Base-by-base conservation (phyloP, 92 coral and sea anemone genomes). In the Zoanthus solanderi region DNA sequence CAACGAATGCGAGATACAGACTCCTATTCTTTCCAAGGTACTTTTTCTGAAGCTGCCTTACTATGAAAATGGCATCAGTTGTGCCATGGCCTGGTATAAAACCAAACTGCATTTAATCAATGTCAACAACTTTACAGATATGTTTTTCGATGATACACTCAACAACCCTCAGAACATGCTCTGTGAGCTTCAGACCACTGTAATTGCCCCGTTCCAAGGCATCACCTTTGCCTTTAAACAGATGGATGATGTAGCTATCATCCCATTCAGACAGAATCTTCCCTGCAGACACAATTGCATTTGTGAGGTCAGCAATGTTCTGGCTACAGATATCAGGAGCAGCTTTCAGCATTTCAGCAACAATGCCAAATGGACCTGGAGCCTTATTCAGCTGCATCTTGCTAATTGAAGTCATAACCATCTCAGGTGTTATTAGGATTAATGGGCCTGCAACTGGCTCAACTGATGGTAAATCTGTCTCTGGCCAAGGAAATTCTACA, bases 71-170 rank as follows among this genome's bases (percentile, higher is more conserved):
- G n/a, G 90, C 90, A 61, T 78, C 90, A 61, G 74, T 87, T 13
- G 90, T 87, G 9, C 90, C 90, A 16, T 32, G 52, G 28, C 90
- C 87, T 0, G 86, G 90, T 76, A 87, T 47, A 56, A 78, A 87
- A 42, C 90, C 90, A 87, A 87, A 87, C 61, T 78, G 90, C 90
- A 87, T 76, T 3, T 87, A 87, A 48, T 87, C 87, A 37, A 37
- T 37, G 42, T 2, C 42, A 37, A 37, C 42, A 37, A 37, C 42
- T 37, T 37, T 4, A 37, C 1, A 4, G 1, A 37, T 37, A 37
- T 37, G 42, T 37, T 37, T 37, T 37, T 37, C 42, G 4, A 37
- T 37, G 42, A 37, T 37, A 56, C 58, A 58, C 16, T 87, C 75
- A 34, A 87, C 90, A 17, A 63, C 15, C 8, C 7, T 42, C 7